These are phyloP conservation scores for Paralichthys olivaceus DNA, from an alignment of 2,113 vertebrate species.

Conservation along the genomic window DNA sequence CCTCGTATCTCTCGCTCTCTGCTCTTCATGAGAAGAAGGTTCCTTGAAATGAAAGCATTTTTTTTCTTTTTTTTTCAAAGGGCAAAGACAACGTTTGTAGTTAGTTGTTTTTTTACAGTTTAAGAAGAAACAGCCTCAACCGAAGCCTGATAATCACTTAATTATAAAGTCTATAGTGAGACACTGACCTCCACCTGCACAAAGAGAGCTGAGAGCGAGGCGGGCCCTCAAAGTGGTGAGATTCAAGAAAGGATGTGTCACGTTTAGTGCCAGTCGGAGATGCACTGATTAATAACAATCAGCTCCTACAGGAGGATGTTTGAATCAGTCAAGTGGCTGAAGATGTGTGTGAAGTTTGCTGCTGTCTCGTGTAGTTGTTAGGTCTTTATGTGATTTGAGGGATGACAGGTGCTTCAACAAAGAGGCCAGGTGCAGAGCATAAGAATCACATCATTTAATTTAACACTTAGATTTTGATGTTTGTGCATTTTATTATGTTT, in stretches of 20 bases:
- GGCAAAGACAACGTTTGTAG: constrained; percentile 18
- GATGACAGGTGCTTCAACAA: background rate
- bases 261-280: constrained; percentile 8
- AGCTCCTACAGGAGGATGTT: background rate
- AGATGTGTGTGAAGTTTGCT: constrained; percentile 25
- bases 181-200: background rate
- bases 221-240: constrained; percentile 18
- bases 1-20: constrained; percentile 27
- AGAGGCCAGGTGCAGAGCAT: background rate
- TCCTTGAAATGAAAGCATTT: constrained; percentile 33
- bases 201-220: constrained; percentile 11
- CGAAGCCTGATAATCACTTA: background rate
- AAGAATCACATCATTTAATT: background rate
- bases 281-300: constrained; percentile 33
- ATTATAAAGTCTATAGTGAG: constrained; percentile 15
- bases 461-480: background rate
- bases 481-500: background rate
- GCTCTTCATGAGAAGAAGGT: constrained; percentile 27
- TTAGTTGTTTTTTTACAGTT: constrained; percentile 26
- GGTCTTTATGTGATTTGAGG: background rate
- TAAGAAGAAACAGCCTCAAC: background rate
- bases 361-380: background rate
- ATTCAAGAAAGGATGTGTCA: constrained; percentile 23
- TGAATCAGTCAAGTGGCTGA: constrained; percentile 18
- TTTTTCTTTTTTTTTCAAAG: background rate